Percentiles rank a stretch among this genome's conserved stretches.
Conservation (phyloP, 2,888 invertebrate genomes). For the Nemapogon koenigi region DNA sequence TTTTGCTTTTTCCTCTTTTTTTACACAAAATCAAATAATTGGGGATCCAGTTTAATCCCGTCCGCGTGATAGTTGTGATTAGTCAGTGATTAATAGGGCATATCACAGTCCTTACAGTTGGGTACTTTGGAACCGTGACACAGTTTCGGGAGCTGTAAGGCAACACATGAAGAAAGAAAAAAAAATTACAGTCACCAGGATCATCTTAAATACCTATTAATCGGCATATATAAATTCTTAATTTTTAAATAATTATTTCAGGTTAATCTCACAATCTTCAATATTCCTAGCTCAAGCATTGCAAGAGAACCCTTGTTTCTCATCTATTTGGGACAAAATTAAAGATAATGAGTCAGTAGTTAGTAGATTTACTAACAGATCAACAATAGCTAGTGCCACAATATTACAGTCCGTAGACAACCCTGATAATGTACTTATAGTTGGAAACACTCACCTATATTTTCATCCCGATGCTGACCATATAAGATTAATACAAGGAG, state of each 20-base stretch:
- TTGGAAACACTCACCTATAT: constrained; percentile 92
- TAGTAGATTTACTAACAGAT: constrained; percentile 66
- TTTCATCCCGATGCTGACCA: constrained; percentile 93
- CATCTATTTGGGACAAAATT: constrained; percentile 67
- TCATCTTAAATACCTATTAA: no score
- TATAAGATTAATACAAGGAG: constrained; percentile 85
- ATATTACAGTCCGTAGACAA: constrained; percentile 65
- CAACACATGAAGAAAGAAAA: no score
- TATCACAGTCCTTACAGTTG: no score
- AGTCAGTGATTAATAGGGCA: no score
- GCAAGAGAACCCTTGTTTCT: constrained; percentile 53
- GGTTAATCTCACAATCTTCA: constrained; percentile 55
- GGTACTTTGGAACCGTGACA: no score
- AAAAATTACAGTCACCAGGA: no score
- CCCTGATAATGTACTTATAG: constrained; percentile 64
- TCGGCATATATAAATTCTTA: neutral
- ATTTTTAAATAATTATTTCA: constrained; percentile 25
- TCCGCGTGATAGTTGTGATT: no score
- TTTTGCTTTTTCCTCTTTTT: no score
- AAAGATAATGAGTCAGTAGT: constrained; percentile 61
- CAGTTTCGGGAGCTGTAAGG: no score
- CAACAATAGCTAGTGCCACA: constrained; percentile 72
- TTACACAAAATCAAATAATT: no score
- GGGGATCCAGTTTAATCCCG: no score
- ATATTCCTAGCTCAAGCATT: constrained; percentile 68